A percentile compares a stretch with the other conserved stretches of the same genome.
phyloP scores from a whole-genome alignment of 2,888 invertebrate species.

The Hydropsyche betteni region DNA sequence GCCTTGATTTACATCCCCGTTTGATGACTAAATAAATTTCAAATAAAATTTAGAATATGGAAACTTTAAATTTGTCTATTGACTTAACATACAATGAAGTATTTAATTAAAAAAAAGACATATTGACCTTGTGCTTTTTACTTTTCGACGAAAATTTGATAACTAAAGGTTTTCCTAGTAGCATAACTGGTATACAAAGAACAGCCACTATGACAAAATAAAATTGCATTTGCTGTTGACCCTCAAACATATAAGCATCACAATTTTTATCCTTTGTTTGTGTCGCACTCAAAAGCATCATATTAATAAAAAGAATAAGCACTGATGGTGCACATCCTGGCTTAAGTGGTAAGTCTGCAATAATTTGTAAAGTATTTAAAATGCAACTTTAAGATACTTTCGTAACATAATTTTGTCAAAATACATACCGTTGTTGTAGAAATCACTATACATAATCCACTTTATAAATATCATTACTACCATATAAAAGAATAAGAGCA shows the following conservation, averaged over 20 bases:
- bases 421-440: constrained; percentile 57
- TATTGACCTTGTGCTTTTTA: constrained; percentile 42
- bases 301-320: constrained; percentile 97
- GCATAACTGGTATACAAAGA: constrained; percentile 92
- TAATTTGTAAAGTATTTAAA: background rate
- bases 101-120: background rate
- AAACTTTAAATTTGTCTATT: background rate
- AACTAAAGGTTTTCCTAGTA: constrained; percentile 89
- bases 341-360: constrained; percentile 58
- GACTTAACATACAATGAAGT: background rate
- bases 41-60: background rate
- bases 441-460: constrained; percentile 78
- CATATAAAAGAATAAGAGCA: constrained; percentile 90
- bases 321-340: constrained; percentile 89
- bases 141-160: constrained; percentile 63
- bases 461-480: constrained; percentile 91
- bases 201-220: constrained; percentile 81
- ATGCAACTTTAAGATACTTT: background rate
- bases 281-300: constrained; percentile 88
- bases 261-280: constrained; percentile 60
- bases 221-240: constrained; percentile 77
- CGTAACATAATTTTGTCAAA: constrained; percentile 52
- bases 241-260: constrained; percentile 73
- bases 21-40: constrained; percentile 55
- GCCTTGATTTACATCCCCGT: constrained; percentile 74